phyloP scores from a whole-genome alignment of 2,888 invertebrate species.

The Dendrolimus pini region DNA sequence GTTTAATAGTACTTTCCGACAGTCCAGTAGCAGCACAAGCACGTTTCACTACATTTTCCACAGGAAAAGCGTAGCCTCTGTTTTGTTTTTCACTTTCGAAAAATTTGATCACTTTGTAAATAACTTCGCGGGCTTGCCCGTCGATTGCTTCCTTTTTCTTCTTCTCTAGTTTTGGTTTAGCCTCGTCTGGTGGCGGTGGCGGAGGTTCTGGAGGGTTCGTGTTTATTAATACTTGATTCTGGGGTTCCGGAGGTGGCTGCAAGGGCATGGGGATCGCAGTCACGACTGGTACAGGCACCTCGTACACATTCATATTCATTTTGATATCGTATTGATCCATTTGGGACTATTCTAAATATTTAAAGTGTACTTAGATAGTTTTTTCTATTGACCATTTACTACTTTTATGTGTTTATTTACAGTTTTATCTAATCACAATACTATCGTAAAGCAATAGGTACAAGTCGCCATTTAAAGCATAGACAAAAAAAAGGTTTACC shows the following conservation, averaged over 20 bases:
- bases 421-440: constrained; percentile 1
- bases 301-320: constrained; percentile 41
- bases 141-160: constrained; percentile 69
- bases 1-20: constrained; percentile 63
- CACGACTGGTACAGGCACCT: constrained; percentile 23
- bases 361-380: not conserved
- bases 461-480: not conserved
- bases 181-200: constrained; percentile 20
- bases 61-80: constrained; percentile 63
- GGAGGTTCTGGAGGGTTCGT: constrained; percentile 22
- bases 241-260: constrained; percentile 20
- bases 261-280: constrained; percentile 18
- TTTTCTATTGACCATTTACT: not conserved
- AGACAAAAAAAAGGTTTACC: no score
- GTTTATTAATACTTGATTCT: constrained; percentile 17
- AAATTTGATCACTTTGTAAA: constrained; percentile 65
- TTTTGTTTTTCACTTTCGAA: constrained; percentile 70
- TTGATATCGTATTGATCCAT: constrained; percentile 7
- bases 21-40: constrained; percentile 64
- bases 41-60: constrained; percentile 64
- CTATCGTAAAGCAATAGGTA: not conserved
- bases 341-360: constrained; percentile 7
- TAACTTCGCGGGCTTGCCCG: constrained; percentile 63
- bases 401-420: not conserved
- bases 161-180: constrained; percentile 46